Evolutionary conservation across 37 sponge, comb jelly and placozoan species (phyloP).

Genomic region (Agelas oroides): DNA sequence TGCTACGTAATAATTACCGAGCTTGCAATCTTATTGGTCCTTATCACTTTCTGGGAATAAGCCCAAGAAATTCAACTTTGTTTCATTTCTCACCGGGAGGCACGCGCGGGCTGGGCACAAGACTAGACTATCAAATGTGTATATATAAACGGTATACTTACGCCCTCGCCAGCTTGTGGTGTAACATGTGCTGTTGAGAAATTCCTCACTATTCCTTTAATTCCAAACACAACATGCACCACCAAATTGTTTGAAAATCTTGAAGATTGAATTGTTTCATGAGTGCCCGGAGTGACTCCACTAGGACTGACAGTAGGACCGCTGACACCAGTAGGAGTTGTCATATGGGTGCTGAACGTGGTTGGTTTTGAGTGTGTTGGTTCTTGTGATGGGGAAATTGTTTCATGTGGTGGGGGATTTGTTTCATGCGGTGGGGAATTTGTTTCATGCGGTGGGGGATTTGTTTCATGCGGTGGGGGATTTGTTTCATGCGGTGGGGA

Average conservation of each 20-base stretch:
- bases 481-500: not conserved
- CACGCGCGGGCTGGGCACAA: too few relatives aligned
- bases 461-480: not conserved
- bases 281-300: too few relatives aligned
- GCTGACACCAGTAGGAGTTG: not conserved
- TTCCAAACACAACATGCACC: conserved; percentile 80
- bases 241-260: conserved; percentile 31
- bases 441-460: not conserved
- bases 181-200: conserved; percentile 46
- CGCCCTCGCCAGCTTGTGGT: conserved; percentile 40
- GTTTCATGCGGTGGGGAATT: not conserved
- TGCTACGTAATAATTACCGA: too few relatives aligned
- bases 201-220: conserved; percentile 37
- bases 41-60: too few relatives aligned
- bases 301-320: not conserved
- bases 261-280: too few relatives aligned
- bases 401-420: not conserved
- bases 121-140: too few relatives aligned
- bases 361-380: not conserved
- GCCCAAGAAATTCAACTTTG: too few relatives aligned
- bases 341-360: not conserved
- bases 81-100: too few relatives aligned
- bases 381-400: not conserved
- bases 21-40: too few relatives aligned
- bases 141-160: conserved; percentile 4